Base-by-base conservation (phyloP, 2,888 invertebrate genomes). In the Cloeon dipterum region DNA sequence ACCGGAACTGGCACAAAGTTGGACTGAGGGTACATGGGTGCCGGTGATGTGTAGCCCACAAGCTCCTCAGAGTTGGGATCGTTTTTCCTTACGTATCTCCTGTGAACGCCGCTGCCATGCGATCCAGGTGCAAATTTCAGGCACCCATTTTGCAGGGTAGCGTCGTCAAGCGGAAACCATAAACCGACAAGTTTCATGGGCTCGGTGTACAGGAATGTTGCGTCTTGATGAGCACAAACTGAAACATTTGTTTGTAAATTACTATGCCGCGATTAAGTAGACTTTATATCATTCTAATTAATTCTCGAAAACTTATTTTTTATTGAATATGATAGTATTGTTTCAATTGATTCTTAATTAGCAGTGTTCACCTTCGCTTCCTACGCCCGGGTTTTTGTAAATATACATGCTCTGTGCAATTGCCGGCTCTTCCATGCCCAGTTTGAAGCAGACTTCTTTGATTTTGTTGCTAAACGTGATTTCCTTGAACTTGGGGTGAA, bases 321-420 rank as follows among this genome's bases (percentile, higher is more conserved):
- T n/a, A n/a, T n/a, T n/a, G n/a, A n/a, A n/a, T n/a, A n/a, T n/a
- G n/a, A n/a, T n/a, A n/a, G n/a, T n/a, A n/a, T n/a, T n/a, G n/a
- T n/a, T n/a, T n/a, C n/a, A 21, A 21, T 10, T 21, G 5, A 21
- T 7, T 21, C 21, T 21, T 8, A 8, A 21, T 21, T 5, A 10
- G 21, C 13, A 33, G 5, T 34, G 42, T 47, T 46, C 58, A 83
- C 85, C 83, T 72, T 79, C 81, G 4, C 86, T 77, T 1, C 93
- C 93, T 40, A 83, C 65, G 14, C 74, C 71, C 1, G 93, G 88
- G 61, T 89, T 89, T 62, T 96, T 98, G 56, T 85, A 96, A 42
- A 98, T 94, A 51, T 86, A 85, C 96, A 96, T 96, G 59, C 93
- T 91, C 54, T 96, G 96, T 2, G 76, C 76, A 1, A 96, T 68